Conservation (phyloP, 35 echinoderm and acorn worm genomes). For the Apostichopus parvimensis region DNA sequence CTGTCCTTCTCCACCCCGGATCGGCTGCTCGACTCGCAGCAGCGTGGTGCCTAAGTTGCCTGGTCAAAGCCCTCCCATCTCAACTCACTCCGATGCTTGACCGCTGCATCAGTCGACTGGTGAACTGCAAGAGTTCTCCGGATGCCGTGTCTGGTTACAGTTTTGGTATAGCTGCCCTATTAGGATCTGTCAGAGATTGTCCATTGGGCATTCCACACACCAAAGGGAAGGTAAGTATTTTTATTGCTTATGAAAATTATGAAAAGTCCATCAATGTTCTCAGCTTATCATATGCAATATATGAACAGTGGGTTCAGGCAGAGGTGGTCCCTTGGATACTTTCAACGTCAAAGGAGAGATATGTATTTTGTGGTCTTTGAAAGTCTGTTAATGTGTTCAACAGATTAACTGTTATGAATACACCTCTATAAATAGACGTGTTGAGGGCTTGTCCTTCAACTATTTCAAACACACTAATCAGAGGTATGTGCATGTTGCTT, state of each 20-base stretch:
- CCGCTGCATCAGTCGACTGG: slow-evolving; percentile 79
- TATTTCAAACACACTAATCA: no score
- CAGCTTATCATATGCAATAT: no score
- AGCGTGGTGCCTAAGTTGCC: slow-evolving; percentile 93
- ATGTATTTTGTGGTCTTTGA: neutral
- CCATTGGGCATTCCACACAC: slow-evolving; percentile 94
- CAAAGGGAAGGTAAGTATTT: slow-evolving; percentile 81
- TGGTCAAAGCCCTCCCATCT: slow-evolving; percentile 88
- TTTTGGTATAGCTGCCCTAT: slow-evolving; percentile 88
- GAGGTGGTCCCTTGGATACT: no score
- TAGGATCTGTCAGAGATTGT: slow-evolving; percentile 87
- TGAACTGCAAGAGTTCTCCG: slow-evolving; percentile 82
- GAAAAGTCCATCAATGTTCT: no score
- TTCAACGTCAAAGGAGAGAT: neutral
- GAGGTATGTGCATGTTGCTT: no score
- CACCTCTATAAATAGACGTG: no score
- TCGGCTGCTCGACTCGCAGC: slow-evolving; percentile 86
- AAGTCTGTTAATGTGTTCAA: neutral
- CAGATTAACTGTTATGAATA: neutral
- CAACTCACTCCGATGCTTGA: slow-evolving; percentile 88
- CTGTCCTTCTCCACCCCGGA: slow-evolving; percentile 91
- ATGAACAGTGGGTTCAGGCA: no score
- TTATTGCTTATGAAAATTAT: no score
- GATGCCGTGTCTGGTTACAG: slow-evolving; percentile 98
- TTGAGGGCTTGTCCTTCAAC: no score